A percentile compares a stretch with the other conserved stretches of the same genome.
Conservation (phyloP, 2,888 invertebrate species). For the Epiblema foenella region DNA sequence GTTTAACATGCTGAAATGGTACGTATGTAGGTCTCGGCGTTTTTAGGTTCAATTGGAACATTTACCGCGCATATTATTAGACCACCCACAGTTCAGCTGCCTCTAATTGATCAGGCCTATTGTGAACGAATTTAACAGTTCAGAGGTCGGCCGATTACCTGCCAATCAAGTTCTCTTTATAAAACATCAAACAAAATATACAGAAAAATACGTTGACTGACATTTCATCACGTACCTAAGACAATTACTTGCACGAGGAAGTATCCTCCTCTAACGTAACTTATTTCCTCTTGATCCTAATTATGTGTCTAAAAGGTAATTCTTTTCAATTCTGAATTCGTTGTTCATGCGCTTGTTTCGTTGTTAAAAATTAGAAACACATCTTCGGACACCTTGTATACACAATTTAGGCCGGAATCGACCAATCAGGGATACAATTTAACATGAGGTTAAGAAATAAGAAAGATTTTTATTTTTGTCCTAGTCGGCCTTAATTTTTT, state of each 20-base stretch:
- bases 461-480: too few species aligned
- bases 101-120: constrained; percentile 69
- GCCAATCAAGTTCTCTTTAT: constrained; percentile 67
- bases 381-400: neutral
- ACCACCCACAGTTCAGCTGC: constrained; percentile 68
- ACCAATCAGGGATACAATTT: too few species aligned
- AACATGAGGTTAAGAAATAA: too few species aligned
- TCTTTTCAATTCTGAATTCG: neutral
- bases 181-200: constrained; percentile 47
- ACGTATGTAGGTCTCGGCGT: neutral
- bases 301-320: constrained; percentile 4
- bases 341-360: neutral
- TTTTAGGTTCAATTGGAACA: constrained; percentile 46
- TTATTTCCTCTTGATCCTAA: neutral
- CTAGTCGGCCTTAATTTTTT: too few species aligned
- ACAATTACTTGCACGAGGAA: neutral
- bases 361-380: neutral
- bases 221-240: neutral
- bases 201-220: constrained; percentile 1
- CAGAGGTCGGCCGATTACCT: constrained; percentile 68
- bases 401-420: too few species aligned
- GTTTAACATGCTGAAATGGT: neutral
- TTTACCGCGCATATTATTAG: constrained; percentile 65
- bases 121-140: constrained; percentile 67
- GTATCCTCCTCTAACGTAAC: neutral